Evolutionary conservation across 2,113 vertebrate genomes (phyloP).

Genomic region (Triplophysa tibetana): DNA sequence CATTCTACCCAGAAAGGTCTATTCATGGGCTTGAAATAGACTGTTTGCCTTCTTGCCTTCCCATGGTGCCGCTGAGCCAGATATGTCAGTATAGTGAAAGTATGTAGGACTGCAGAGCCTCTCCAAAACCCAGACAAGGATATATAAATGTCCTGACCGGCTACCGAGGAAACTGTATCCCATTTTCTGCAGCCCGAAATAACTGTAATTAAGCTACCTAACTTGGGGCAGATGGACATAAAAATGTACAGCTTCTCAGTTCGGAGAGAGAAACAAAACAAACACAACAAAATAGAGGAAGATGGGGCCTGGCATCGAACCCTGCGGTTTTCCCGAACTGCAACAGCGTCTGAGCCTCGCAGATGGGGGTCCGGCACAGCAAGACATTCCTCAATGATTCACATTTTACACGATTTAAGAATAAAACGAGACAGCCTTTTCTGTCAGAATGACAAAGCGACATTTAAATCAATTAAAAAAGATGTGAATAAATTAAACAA

Average conservation of each 20-base stretch:
- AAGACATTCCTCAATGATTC: not conserved
- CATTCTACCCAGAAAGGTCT: constrained; percentile 25
- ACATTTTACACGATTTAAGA: too few relatives aligned
- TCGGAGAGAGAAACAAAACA: constrained; percentile 52
- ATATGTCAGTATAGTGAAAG: constrained; percentile 37
- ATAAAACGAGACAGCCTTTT: too few relatives aligned
- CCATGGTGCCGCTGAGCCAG: constrained; percentile 22
- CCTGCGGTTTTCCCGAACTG: constrained; percentile 50
- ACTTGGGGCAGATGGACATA: constrained; percentile 43
- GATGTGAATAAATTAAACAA: too few relatives aligned
- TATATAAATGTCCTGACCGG: constrained; percentile 48
- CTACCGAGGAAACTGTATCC: constrained; percentile 50
- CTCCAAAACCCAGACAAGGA: constrained; percentile 36
- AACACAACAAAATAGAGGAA: constrained; percentile 50
- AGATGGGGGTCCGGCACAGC: not conserved
- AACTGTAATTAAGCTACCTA: constrained; percentile 57
- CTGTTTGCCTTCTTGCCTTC: constrained; percentile 24
- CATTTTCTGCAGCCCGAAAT: constrained; percentile 39
- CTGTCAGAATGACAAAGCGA: too few relatives aligned
- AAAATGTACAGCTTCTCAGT: constrained; percentile 54
- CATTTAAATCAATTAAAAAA: too few relatives aligned
- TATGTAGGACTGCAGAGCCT: constrained; percentile 24
- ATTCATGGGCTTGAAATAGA: constrained; percentile 35
- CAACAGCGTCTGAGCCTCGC: constrained; percentile 31
- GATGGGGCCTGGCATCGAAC: constrained; percentile 48